Evolutionary conservation across 1,140 invertebrate species (phyloP), one percentile per base, ranked within the genome.

Genomic region (Vanessa tameamea): DNA sequence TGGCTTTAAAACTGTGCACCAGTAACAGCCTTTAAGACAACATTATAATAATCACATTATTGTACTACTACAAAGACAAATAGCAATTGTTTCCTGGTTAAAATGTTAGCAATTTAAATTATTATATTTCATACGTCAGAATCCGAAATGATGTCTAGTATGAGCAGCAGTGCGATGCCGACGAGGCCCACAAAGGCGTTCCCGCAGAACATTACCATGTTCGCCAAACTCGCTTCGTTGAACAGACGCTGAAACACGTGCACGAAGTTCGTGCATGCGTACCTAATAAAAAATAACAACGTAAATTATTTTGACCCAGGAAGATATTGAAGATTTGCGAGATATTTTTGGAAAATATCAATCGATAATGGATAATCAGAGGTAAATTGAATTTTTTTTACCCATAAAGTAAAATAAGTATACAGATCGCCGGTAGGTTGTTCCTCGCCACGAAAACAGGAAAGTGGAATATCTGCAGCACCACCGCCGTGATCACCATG

Each of bases 161-260:
- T 93, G 8, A 95, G 87, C 12, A 95, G 93, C 7, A 94, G 89
- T 7, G 95, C 93, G 69, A 95, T 86, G n/a, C 94, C 94, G 2
- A 88, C 77, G 20, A 95, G 85, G 0, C 95, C 94, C 37, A 95
- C 88, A 74, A 95, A 95, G 8, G 95, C 92, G 85, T 95, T 95
- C 8, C 93, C 85, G 75, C 95, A 95, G 83, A 95, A 95, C 12
- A 95, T 93, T 0, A 95, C 90, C 88, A 95, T 95, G 84, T 95
- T 95, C 15, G 95, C 94, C 15, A 95, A 85, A 77, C 94, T 95
- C 0, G 95, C 89, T 75, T 95, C 95, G 20, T 86, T 83, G 86
- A 95, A 96, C 37, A 93, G 75, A 82, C 95, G 95, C 82, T 95
- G 95, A 0, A 87, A 83, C n/a, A 95, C 78, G 86, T 95, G 94